These are phyloP conservation scores for Medauroidea extradentata DNA, from an alignment of 1,140 invertebrate species.

Conservation along the genomic window DNA sequence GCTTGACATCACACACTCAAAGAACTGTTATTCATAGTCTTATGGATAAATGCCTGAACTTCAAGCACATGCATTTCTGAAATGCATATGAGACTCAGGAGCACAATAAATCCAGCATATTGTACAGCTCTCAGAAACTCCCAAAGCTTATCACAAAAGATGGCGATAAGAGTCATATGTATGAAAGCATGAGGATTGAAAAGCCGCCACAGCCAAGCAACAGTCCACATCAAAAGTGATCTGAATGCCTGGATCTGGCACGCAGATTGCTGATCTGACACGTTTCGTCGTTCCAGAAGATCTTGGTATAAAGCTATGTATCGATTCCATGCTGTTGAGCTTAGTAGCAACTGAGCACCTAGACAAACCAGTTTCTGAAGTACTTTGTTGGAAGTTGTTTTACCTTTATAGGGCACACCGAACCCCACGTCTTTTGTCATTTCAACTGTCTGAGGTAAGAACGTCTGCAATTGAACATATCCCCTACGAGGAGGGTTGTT, in stretches of 20 bases:
- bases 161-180: slow-evolving; percentile 67
- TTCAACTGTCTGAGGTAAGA: slow-evolving; percentile 43
- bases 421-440: slow-evolving; percentile 45
- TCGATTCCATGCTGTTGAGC: slow-evolving; percentile 72
- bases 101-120: slow-evolving; percentile 54
- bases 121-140: slow-evolving; percentile 60
- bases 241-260: slow-evolving; percentile 51
- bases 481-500: slow-evolving; percentile 63
- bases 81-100: slow-evolving; percentile 52
- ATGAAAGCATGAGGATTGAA: slow-evolving; percentile 74
- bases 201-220: slow-evolving; percentile 71
- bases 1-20: slow-evolving; percentile 1
- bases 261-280: slow-evolving; percentile 43
- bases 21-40: slow-evolving; percentile 1
- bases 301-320: slow-evolving; percentile 74
- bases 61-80: slow-evolving; percentile 47
- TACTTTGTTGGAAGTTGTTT: slow-evolving; percentile 57
- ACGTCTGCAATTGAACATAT: slow-evolving; percentile 54
- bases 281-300: slow-evolving; percentile 58
- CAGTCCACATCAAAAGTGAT: slow-evolving; percentile 64
- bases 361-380: slow-evolving; percentile 60
- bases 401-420: slow-evolving; percentile 57
- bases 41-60: slow-evolving; percentile 14
- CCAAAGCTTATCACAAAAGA: slow-evolving; percentile 77
- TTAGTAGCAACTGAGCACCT: slow-evolving; percentile 62